Base-by-base conservation (phyloP, 2,888 invertebrate genomes). In the Sclerodermus sp. region DNA sequence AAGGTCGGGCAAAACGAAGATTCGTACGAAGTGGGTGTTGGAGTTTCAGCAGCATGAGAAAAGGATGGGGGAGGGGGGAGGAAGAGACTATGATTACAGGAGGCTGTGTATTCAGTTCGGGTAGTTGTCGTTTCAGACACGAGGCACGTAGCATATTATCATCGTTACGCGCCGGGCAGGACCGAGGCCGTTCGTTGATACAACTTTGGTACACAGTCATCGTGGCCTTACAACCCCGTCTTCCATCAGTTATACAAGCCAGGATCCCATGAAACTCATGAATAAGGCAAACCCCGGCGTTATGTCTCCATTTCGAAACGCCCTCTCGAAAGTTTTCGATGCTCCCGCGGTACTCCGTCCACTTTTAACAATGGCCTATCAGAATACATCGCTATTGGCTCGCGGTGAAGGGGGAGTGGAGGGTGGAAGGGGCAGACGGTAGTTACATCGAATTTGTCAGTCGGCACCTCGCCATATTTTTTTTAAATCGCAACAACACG, bases 121-220 rank as follows among this genome's bases (percentile, higher is more conserved):
- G 60, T 67, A 54, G 60, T 63, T 59, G 65, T 67, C 67, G 66
- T 66, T 66, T 58, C 57, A 60, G 58, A 66, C 66, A 67, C 66
- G 66, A 63, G 57, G 63, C 66, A 66, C 66, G 66, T 66, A 66
- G 67, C 67, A 53, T 66, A 66, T 66, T 66, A 66, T 66, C 64
- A 64, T 66, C 67, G 67, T 62, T 67, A 67, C 66, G 62, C 63
- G 54, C 52, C 57, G 57, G 55, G 60, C 58, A 51, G 47, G 47
- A 62, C 62, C 42, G 60, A 55, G 64, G 55, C 62, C 67, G 63
- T 65, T 57, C 61, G 57, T 59, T 63, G 65, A 67, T 66, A 66
- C 67, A 67, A 66, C 63, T 67, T 67, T 51, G 59, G 57, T 64
- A 65, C 67, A 65, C 46, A 58, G 57, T 61, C 55, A 61, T 66